Evolutionary conservation across 2,797 vertebrate species (phyloP).

Genomic region (Myotis myotis): DNA sequence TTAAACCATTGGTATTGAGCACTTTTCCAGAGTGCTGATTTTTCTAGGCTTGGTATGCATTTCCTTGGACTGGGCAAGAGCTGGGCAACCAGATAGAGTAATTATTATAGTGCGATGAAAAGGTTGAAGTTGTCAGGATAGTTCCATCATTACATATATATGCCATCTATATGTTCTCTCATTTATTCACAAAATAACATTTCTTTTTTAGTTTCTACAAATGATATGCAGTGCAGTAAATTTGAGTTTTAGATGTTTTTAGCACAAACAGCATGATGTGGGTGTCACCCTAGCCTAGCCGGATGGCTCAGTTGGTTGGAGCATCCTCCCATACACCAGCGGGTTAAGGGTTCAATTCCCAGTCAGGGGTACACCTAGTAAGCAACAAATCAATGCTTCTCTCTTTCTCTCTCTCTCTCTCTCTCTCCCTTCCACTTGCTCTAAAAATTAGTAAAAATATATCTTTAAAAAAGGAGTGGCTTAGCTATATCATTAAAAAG

Average conservation of each 20-base stretch:
- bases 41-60: not conserved
- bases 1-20: not conserved
- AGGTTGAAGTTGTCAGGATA: not conserved
- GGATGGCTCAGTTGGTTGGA: not conserved
- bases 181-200: not conserved
- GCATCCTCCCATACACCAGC: not conserved
- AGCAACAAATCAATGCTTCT: not conserved
- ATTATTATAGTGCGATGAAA: not conserved
- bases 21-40: not conserved
- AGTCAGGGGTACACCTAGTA: not conserved
- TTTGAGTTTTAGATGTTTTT: constrained; percentile 5
- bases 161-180: not conserved
- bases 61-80: not conserved
- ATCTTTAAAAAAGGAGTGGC: not conserved
- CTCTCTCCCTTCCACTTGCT: not conserved
- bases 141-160: not conserved
- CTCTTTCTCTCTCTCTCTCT: too few species aligned
- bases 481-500: not conserved
- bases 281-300: not conserved
- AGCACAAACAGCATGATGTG: not conserved
- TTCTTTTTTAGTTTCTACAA: not conserved
- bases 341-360: not conserved
- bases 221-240: not conserved
- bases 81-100: not conserved
- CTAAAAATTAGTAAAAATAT: not conserved